Evolutionary conservation across 2,888 invertebrate species (phyloP).

Genomic region (Stenoptilia bipunctidactyla): DNA sequence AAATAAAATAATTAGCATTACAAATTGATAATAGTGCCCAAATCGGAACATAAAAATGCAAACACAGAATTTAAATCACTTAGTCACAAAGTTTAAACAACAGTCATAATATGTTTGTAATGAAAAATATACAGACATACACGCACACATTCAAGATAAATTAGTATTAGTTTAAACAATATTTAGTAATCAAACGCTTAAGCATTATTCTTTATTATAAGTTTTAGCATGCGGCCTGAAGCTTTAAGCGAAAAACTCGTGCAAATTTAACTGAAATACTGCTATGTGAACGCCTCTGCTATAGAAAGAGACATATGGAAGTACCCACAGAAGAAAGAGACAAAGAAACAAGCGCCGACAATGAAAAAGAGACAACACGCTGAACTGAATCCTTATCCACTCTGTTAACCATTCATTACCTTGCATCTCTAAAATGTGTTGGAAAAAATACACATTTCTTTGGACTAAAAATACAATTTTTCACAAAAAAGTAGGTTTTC

Average conservation of each 20-base stretch:
- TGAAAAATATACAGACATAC: not conserved
- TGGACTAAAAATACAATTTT: too few relatives aligned
- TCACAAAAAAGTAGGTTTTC: too few relatives aligned
- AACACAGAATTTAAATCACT: too few relatives aligned
- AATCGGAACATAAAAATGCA: too few relatives aligned
- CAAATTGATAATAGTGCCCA: too few relatives aligned
- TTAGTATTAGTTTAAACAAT: not conserved
- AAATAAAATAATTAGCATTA: too few relatives aligned
- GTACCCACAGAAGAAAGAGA: conserved; percentile 19
- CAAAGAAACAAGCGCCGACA: conserved; percentile 30
- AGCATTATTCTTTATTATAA: conserved; percentile 10
- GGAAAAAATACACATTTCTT: too few relatives aligned
- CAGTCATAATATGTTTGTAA: too few relatives aligned
- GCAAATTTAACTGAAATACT: conserved; percentile 10
- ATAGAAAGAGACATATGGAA: conserved; percentile 21
- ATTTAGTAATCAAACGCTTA: conserved; percentile 8
- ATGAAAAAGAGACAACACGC: conserved; percentile 36
- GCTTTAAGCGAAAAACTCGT: conserved; percentile 5
- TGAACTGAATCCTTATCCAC: conserved; percentile 35
- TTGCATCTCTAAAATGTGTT: too few relatives aligned
- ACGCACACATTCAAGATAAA: not conserved
- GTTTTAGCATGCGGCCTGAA: not conserved
- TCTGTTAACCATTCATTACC: conserved; percentile 34
- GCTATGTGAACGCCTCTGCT: conserved; percentile 22
- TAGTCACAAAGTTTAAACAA: too few relatives aligned